phyloP scores from a whole-genome alignment of 2,888 invertebrate species.

The Isotomurus palustris region DNA sequence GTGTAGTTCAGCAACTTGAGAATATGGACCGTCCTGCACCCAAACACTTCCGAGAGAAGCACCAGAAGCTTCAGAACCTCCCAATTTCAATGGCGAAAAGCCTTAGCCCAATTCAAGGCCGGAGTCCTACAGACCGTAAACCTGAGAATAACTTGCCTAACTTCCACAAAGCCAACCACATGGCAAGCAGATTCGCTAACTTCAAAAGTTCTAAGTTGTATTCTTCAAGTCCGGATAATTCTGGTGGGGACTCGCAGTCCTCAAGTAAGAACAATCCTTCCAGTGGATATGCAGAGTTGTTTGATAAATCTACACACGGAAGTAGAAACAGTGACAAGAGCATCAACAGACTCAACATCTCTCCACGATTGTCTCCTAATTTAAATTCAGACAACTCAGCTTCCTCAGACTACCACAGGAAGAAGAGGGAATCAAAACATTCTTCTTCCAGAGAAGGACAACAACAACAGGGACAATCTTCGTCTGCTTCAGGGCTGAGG shows the following conservation, averaged over 20 bases:
- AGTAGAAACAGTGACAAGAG: constrained; percentile 14
- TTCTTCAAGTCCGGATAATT: constrained; percentile 31
- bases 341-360: constrained; percentile 14
- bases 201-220: constrained; percentile 42
- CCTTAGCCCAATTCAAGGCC: constrained; percentile 3
- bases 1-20: constrained; percentile 42
- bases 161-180: constrained; percentile 41
- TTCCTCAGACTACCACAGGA: constrained; percentile 12
- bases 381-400: constrained; percentile 20
- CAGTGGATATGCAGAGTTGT: constrained; percentile 20
- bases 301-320: constrained; percentile 21
- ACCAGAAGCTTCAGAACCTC: constrained; percentile 20
- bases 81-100: constrained; percentile 18
- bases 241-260: constrained; percentile 15
- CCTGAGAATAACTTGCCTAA: constrained; percentile 42
- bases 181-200: constrained; percentile 45
- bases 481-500: constrained; percentile 20
- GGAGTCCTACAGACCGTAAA: constrained; percentile 30
- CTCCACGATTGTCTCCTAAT: constrained; percentile 33
- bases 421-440: neutral
- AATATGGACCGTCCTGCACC: constrained; percentile 25
- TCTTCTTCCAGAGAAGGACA: neutral
- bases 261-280: constrained; percentile 23
- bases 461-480: neutral
- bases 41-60: constrained; percentile 32